phyloP scores from a whole-genome alignment of 2,797 vertebrate genomes.

The Tiaroga cobitis region DNA sequence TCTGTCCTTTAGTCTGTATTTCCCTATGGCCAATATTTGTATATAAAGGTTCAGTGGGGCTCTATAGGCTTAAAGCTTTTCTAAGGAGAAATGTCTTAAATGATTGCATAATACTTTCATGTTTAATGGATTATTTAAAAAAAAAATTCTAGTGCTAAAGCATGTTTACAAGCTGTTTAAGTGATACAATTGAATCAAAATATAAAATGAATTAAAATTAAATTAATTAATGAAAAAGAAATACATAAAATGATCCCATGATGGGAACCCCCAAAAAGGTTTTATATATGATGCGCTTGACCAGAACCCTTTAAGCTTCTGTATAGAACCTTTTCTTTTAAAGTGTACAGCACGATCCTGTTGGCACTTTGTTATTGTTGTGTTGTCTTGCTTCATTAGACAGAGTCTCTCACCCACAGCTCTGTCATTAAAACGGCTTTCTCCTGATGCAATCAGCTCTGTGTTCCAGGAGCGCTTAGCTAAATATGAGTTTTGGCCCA shows the following conservation, averaged over 20 bases:
- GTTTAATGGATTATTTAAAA: neutral
- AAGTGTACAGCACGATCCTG: conserved; percentile 16
- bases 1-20: neutral
- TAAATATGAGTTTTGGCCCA: conserved; percentile 82
- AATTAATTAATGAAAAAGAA: neutral
- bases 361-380: conserved; percentile 33
- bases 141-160: neutral
- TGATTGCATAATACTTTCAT: neutral
- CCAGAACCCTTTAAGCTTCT: neutral
- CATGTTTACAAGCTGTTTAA: neutral
- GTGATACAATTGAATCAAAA: neutral
- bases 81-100: neutral
- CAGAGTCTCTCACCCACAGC: conserved; percentile 60
- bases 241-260: neutral
- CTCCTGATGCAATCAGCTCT: conserved; percentile 72
- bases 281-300: neutral
- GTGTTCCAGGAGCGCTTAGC: conserved; percentile 69
- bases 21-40: neutral
- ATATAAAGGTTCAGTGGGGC: neutral
- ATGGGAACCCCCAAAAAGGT: neutral
- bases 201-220: neutral
- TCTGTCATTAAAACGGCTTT: conserved; percentile 79
- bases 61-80: neutral
- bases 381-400: conserved; percentile 49
- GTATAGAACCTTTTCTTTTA: neutral